phyloP scores from a whole-genome alignment of 92 coral and sea anemone species.

The Porites rus region DNA sequence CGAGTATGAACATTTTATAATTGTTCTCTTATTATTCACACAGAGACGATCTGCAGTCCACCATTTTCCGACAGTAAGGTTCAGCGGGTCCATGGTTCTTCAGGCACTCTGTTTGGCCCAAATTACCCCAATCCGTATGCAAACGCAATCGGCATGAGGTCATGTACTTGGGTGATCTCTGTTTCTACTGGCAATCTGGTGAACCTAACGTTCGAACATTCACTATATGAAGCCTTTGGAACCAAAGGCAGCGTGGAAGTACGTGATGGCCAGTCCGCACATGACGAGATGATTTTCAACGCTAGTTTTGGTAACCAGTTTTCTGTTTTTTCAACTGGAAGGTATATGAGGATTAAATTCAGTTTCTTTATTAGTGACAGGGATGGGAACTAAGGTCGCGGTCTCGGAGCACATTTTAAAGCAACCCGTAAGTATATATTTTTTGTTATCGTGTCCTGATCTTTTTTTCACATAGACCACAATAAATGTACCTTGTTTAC shows the following conservation, averaged over 20 bases:
- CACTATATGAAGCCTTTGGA: no score
- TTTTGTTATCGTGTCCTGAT: no score
- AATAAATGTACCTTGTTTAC: no score
- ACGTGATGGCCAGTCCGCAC: not conserved
- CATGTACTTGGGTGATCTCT: not conserved
- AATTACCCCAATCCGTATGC: slow-evolving; percentile 10
- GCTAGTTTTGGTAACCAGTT: not conserved
- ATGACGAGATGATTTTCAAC: not conserved
- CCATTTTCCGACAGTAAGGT: not conserved
- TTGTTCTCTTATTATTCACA: no score
- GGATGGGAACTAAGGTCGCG: no score
- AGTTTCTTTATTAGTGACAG: not conserved
- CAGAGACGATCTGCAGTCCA: not conserved
- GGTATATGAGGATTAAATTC: not conserved
- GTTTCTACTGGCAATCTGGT: not conserved
- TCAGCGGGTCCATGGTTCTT: not conserved
- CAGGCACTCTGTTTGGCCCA: not conserved
- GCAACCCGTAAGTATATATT: not conserved
- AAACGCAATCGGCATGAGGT: no score
- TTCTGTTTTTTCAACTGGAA: not conserved
- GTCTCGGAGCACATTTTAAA: slow-evolving; percentile 18
- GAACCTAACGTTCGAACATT: not conserved
- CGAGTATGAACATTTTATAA: no score
- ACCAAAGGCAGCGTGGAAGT: not conserved
- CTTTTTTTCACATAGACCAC: no score